Conservation (phyloP, 2,888 invertebrate species). For the Scelioninae gen. 1 region DNA sequence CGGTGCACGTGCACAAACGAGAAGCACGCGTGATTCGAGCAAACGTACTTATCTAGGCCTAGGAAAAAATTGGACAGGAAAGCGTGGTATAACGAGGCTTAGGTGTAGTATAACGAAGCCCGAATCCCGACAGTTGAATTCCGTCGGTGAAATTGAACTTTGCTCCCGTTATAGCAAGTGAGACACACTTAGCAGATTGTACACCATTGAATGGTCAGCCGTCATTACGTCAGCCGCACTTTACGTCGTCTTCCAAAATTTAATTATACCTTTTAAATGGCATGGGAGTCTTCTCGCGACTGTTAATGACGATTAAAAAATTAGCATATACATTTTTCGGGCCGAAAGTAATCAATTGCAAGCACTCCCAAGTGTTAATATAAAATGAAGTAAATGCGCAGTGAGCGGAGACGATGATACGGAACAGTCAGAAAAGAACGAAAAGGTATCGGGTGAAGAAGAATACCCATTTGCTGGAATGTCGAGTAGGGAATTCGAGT, state of each 20-base stretch:
- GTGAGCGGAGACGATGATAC: slow-evolving; percentile 16
- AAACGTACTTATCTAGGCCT: neutral
- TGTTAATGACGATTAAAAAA: slow-evolving; percentile 13
- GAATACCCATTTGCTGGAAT: slow-evolving; percentile 72
- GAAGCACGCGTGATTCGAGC: slow-evolving; percentile 63
- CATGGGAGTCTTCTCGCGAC: slow-evolving; percentile 2
- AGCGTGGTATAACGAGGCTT: slow-evolving; percentile 12
- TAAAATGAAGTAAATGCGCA: slow-evolving; percentile 17
- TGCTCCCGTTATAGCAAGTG: slow-evolving; percentile 74
- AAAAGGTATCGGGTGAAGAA: slow-evolving; percentile 48
- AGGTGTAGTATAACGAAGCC: slow-evolving; percentile 15
- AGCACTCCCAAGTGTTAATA: slow-evolving; percentile 26
- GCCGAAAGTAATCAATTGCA: slow-evolving; percentile 1
- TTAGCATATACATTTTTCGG: slow-evolving; percentile 28
- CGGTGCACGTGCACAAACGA: slow-evolving; percentile 70
- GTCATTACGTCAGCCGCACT: slow-evolving; percentile 79
- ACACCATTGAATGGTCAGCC: slow-evolving; percentile 81
- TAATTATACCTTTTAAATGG: slow-evolving; percentile 23
- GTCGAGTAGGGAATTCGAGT: slow-evolving; percentile 79
- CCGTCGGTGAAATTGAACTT: slow-evolving; percentile 77
- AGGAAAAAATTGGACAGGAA: slow-evolving; percentile 31
- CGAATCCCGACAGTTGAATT: slow-evolving; percentile 64
- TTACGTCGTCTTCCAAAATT: slow-evolving; percentile 21
- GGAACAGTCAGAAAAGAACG: slow-evolving; percentile 21
- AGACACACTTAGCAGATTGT: slow-evolving; percentile 77